These are phyloP conservation scores for Chaenodraco wilsoni DNA, from an alignment of 2,797 vertebrate species.

Conservation along the genomic window DNA sequence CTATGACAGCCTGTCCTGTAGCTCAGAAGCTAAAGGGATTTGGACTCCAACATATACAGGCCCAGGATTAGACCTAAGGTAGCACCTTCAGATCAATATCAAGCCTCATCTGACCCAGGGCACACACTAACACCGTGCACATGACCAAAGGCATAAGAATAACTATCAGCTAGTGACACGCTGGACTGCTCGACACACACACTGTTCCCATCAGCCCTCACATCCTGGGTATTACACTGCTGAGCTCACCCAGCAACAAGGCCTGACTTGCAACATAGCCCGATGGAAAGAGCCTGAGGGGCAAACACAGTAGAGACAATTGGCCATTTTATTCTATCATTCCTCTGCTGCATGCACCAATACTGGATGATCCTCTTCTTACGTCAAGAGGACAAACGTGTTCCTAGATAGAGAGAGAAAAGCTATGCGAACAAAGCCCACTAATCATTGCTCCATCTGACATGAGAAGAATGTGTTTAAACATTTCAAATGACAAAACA, in stretches of 20 bases:
- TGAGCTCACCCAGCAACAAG: slow-evolving; percentile 22
- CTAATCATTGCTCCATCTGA: too few species aligned
- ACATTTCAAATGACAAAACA: too few species aligned
- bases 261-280: slow-evolving; percentile 20
- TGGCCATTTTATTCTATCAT: background rate
- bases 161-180: background rate
- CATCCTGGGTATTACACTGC: background rate
- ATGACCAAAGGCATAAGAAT: background rate
- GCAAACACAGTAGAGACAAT: background rate
- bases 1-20: background rate
- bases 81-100: slow-evolving; percentile 27
- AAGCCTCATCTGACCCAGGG: slow-evolving; percentile 66
- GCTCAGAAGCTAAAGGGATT: slow-evolving; percentile 60
- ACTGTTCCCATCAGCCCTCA: background rate
- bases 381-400: slow-evolving; percentile 12
- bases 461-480: too few species aligned
- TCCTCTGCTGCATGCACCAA: background rate
- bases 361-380: background rate
- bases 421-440: too few species aligned
- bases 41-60: slow-evolving; percentile 22
- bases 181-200: background rate
- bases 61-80: slow-evolving; percentile 49
- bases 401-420: slow-evolving; percentile 2
- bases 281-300: background rate
- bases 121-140: slow-evolving; percentile 29